A percentile compares a stretch with the other conserved stretches of the same genome.
Evolutionary conservation across 2,888 invertebrate genomes (phyloP).

Genomic region (Xanthia icteritia): DNA sequence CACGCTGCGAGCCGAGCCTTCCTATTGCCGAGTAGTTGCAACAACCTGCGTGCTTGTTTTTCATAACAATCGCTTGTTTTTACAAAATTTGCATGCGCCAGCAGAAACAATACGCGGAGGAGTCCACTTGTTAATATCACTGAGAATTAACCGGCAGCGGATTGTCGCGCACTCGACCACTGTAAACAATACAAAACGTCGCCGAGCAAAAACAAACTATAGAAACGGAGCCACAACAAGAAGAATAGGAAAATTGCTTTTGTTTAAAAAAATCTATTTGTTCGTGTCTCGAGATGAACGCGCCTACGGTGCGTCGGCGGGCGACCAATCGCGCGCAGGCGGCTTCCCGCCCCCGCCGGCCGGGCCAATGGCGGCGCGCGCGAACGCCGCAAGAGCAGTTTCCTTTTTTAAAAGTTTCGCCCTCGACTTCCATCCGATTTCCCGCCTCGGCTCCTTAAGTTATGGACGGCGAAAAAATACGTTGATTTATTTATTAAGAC

Average conservation of each 20-base stretch:
- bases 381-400: slow-evolving; percentile 86
- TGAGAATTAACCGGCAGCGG: slow-evolving; percentile 89
- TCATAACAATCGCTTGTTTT: slow-evolving; percentile 87
- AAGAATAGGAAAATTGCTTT: slow-evolving; percentile 91
- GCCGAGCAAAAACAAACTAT: slow-evolving; percentile 88
- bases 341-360: slow-evolving; percentile 84
- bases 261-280: slow-evolving; percentile 90
- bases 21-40: slow-evolving; percentile 71
- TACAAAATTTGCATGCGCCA: slow-evolving; percentile 84
- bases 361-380: slow-evolving; percentile 82
- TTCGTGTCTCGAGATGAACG: slow-evolving; percentile 88
- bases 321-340: slow-evolving; percentile 84
- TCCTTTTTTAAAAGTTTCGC: slow-evolving; percentile 90
- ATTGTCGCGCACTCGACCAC: slow-evolving; percentile 87
- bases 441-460: slow-evolving; percentile 87
- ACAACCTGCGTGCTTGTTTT: slow-evolving; percentile 79
- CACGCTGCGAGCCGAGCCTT: slow-evolving; percentile 62
- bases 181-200: slow-evolving; percentile 89
- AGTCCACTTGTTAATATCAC: slow-evolving; percentile 85
- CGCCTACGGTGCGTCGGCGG: slow-evolving; percentile 84
- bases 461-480: slow-evolving; percentile 87
- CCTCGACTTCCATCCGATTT: slow-evolving; percentile 90
- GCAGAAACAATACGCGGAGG: slow-evolving; percentile 81
- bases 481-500: slow-evolving; percentile 88
- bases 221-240: slow-evolving; percentile 87